These are phyloP conservation scores for Leptinotarsa peninsularis DNA, from an alignment of 2,888 invertebrate species.

Conservation along the genomic window DNA sequence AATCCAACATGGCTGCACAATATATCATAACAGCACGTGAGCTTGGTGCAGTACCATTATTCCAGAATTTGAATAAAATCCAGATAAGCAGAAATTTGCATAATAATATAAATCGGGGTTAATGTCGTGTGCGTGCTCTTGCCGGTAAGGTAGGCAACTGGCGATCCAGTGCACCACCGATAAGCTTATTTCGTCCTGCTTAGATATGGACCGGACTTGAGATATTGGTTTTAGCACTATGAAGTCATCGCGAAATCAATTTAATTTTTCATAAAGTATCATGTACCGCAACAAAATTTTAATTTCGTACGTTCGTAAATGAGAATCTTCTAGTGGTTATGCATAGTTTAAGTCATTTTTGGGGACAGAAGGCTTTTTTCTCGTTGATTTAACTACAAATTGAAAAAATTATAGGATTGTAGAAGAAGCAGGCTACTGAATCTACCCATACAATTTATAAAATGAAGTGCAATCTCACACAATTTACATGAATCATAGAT, in stretches of 20 bases:
- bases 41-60: constrained; percentile 64
- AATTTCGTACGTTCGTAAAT: too few species aligned
- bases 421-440: too few species aligned
- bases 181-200: constrained; percentile 62
- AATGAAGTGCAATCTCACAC: too few species aligned
- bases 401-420: too few species aligned
- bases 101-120: constrained; percentile 68
- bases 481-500: too few species aligned
- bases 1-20: constrained; percentile 65
- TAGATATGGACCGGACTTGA: constrained; percentile 51
- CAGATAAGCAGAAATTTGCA: constrained; percentile 65
- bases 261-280: not conserved
- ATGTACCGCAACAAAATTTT: too few species aligned
- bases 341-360: too few species aligned
- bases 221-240: not conserved
- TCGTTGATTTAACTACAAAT: too few species aligned
- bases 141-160: constrained; percentile 62
- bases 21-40: constrained; percentile 65
- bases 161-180: constrained; percentile 61
- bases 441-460: too few species aligned
- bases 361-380: too few species aligned
- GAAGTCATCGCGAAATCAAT: not conserved
- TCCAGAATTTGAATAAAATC: constrained; percentile 66
- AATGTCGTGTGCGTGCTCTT: constrained; percentile 66
- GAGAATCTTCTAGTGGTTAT: too few species aligned